Base-by-base conservation (phyloP, 2,888 invertebrate genomes). In the Acleris emargana region DNA sequence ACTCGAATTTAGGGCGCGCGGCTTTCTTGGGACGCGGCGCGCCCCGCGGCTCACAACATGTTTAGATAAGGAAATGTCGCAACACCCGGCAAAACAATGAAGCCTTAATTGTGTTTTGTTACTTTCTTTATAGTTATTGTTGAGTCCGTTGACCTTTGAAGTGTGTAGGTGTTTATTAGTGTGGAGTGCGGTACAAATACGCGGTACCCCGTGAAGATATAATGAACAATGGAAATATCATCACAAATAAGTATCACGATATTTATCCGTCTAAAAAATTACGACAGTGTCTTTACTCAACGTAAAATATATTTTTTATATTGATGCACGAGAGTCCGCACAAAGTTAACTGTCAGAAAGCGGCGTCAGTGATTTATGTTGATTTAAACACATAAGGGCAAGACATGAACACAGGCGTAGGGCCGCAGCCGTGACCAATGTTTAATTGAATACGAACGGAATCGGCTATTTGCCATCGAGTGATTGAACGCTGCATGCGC, bases 11-110 rank as follows among this genome's bases (percentile, higher is more conserved):
- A 76, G 78, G 78, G 76, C 78, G 72, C 72, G 67, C 75, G 68
- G 75, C 80, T 82, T 84, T 83, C 82, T 76, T 73, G 76, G 76
- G 73, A 72, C 67, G 51, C 28, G 53, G 38, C 53, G 16, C 52
- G 58, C 58, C 64, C 47, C 47, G 69, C 72, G 73, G 72, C 74
- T 76, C 77, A 82, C 73, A 74, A 80, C 83, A 81, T 80, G 78
- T 84, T 82, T 79, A 87, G 87, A 87, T 88, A 88, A 87, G 81
- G 73, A 73, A 80, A 81, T 89, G 86, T 89, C 83, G 85, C 84
- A 88, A 90, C 82, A 76, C 74, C 68, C 68, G 73, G 77, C 77
- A 78, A 89, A 89, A 91, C 91, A 91, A 91, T 89, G 86, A 86
- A 72, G 74, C 78, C 81, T 88, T 89, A 91, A 91, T 89, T 89